Evolutionary conservation across 2,888 invertebrate species (phyloP), one percentile per base, ranked within the genome.

Genomic region (Scaptodrosophila latifasciaeformis): DNA sequence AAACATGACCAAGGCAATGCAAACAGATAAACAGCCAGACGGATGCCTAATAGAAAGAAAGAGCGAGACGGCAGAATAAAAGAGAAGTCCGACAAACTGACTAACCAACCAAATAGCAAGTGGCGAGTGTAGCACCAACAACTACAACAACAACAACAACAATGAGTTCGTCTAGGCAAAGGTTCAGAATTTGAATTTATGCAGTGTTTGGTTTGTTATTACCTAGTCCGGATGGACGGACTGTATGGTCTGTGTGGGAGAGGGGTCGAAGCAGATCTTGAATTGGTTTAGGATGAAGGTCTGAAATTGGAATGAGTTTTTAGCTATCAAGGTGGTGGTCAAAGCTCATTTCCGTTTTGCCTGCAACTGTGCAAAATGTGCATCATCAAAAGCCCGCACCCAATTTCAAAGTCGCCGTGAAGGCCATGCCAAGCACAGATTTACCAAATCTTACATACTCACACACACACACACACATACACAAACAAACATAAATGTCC

Each of bases 141-240:
- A n/a, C n/a, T n/a, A n/a, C n/a, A n/a, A n/a, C n/a, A n/a, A n/a
- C n/a, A n/a, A n/a, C n/a, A n/a, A n/a, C n/a, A n/a, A n/a, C n/a
- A n/a, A n/a, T n/a, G n/a, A n/a, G n/a, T n/a, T n/a, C n/a, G n/a
- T n/a, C n/a, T n/a, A n/a, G n/a, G n/a, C n/a, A 35, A 21, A 42
- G 34, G 49, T 40, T 24, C 42, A 42, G 49, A 43, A 19, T 49
- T 49, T 47, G 78, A 78, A 78, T 78, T 75, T 75, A 75, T 75
- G 75, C 75, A 75, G 76, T 78, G 72, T 70, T 75, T 70, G 70
- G 68, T 72, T 75, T 75, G 75, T 67, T 77, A 72, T 72, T 72
- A 70, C 24, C 4, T 7, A 24, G 24, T n/a, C 24, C 24, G 24
- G 24, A 3, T 24, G 24, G 7, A 24, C 24, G 24, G 24, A 3